Percentiles rank a stretch among this genome's conserved stretches.
Evolutionary conservation across 37 sponge, comb jelly and placozoan genomes (phyloP).

Genomic region (Ianthella basta): DNA sequence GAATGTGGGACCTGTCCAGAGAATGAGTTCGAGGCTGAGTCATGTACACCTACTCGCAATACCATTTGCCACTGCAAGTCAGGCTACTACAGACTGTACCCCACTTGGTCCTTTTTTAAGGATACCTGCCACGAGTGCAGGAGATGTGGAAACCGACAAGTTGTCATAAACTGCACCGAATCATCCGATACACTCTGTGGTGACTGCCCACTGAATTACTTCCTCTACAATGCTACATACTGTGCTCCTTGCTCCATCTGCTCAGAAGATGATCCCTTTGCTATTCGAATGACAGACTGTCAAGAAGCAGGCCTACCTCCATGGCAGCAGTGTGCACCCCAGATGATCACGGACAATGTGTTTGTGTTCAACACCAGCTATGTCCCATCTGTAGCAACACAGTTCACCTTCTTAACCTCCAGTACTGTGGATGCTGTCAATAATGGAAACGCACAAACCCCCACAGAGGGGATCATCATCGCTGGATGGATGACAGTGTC

Average conservation of each 20-base stretch:
- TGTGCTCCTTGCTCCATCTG: constrained; percentile 12
- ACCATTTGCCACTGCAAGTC: neutral
- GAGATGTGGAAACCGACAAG: constrained; percentile 10
- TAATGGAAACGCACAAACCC: neutral
- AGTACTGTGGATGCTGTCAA: neutral
- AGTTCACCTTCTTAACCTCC: neutral
- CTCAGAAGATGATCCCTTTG: neutral
- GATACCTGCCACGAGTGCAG: neutral
- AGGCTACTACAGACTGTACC: constrained; percentile 8
- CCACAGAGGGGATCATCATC: neutral
- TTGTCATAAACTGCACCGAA: neutral
- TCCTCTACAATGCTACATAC: neutral
- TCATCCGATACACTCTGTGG: neutral
- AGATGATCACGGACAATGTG: neutral
- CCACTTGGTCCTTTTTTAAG: neutral
- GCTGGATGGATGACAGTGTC: neutral
- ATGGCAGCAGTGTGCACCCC: neutral
- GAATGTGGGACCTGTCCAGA: neutral
- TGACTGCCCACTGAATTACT: neutral
- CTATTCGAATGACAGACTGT: constrained; percentile 15
- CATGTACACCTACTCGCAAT: neutral
- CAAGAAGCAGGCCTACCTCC: constrained; percentile 7
- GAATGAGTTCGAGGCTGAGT: neutral
- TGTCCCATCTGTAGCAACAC: constrained; percentile 2
- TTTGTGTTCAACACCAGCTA: neutral